Conservation (phyloP, 2,888 invertebrate species). For the Caenorhabditis becei region DNA sequence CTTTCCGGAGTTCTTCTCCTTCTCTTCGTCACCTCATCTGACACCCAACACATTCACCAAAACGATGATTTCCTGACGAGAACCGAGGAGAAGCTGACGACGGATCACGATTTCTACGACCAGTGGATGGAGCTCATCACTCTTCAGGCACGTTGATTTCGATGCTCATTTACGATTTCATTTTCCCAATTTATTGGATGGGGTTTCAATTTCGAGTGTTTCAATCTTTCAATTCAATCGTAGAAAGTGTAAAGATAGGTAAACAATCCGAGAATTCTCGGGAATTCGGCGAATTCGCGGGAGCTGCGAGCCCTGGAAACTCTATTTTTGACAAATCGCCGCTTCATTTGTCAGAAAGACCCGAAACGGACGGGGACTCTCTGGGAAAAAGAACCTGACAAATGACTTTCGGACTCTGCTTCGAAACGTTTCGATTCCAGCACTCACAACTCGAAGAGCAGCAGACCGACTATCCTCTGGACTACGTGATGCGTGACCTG, state of each 20-base stretch:
- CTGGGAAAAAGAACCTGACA: not conserved
- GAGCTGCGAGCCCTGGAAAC: not conserved
- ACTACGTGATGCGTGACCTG: slow-evolving; percentile 60
- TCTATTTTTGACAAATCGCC: slow-evolving; percentile 38
- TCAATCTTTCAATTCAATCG: not conserved
- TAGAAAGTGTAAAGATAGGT: not conserved
- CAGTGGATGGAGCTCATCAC: slow-evolving; percentile 72
- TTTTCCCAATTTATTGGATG: slow-evolving; percentile 3
- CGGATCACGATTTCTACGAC: slow-evolving; percentile 70
- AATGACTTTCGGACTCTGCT: not conserved
- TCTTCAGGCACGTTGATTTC: slow-evolving; percentile 63
- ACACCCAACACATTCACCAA: slow-evolving; percentile 12
- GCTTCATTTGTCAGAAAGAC: slow-evolving; percentile 13
- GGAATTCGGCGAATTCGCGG: not conserved
- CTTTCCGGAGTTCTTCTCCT: slow-evolving; percentile 5
- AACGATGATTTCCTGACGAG: slow-evolving; percentile 62
- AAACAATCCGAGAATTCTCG: not conserved
- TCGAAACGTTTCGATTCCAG: slow-evolving; percentile 38
- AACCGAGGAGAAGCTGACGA: slow-evolving; percentile 70
- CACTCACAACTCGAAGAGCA: slow-evolving; percentile 64
- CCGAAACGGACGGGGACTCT: not conserved
- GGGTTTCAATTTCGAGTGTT: not conserved
- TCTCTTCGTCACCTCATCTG: not conserved
- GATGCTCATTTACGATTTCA: not conserved
- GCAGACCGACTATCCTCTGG: slow-evolving; percentile 62